Evolutionary conservation across 1,140 invertebrate genomes (phyloP), one percentile per base, ranked within the genome.

Genomic region (Laupala kohalensis): DNA sequence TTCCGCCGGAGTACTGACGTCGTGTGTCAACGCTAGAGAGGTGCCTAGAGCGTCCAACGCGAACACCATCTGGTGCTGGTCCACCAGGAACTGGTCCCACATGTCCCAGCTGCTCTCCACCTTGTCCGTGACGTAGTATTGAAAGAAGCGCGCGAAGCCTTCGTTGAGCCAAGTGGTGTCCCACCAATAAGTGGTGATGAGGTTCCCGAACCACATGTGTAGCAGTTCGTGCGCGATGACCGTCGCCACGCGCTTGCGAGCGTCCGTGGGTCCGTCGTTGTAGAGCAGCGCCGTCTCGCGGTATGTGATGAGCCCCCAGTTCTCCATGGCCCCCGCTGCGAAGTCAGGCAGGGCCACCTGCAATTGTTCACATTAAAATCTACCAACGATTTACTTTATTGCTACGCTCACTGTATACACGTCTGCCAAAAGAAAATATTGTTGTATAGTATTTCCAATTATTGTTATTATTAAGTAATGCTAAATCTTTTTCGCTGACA

Each of bases 241-340:
- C 9, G 19, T 53, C 9, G 37, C 37, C 0, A 53, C 37, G 19
- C 9, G 19, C 37, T 13, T 53, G 9, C 19, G 9, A 19, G 37
- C 37, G 37, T 53, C 37, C 1, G 37, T 19, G 9, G 37, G 19
- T 53, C 37, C 37, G 19, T 53, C 37, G 19, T 53, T 53, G 37
- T 53, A 53, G 0, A 53, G 37, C 9, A 53, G 37, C 9, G 64
- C 23, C 12, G 63, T 68, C 74, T 71, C 82, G 80, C 81, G 81
- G 69, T 87, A 90, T 1, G 84, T 88, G 29, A 90, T 81, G 26
- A 90, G 76, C 4, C 88, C 89, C 89, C 88, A 90, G 77, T 90
- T 89, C 77, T 90, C 88, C 88, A 89, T 90, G 64, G 88, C 89
- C 3, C 88, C 88, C 72, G 85, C 82, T 53, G 78, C 81, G 75